Evolutionary conservation across 1,140 invertebrate species (phyloP).

Genomic region (Eubasilissa regina): DNA sequence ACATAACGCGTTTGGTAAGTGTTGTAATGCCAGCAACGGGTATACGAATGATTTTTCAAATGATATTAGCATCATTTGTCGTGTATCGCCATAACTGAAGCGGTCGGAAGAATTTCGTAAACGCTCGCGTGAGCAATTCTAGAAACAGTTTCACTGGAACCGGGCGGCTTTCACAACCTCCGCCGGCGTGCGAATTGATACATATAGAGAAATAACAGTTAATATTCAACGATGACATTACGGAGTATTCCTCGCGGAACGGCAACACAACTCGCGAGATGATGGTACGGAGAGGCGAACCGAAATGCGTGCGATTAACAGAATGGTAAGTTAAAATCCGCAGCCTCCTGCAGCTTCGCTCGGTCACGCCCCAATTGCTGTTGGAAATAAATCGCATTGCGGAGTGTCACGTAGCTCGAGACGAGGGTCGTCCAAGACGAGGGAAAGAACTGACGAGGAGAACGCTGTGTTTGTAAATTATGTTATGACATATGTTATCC

Average conservation of each 20-base stretch:
- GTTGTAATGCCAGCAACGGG: too few species aligned
- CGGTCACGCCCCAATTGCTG: neutral
- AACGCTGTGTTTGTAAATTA: too few species aligned
- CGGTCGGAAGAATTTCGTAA: slow-evolving; percentile 21
- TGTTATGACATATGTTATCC: too few species aligned
- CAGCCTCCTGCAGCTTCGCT: neutral
- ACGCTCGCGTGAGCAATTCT: slow-evolving; percentile 1
- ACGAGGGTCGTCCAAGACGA: too few species aligned
- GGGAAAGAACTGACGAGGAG: too few species aligned
- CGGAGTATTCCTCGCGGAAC: slow-evolving; percentile 10
- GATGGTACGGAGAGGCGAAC: too few species aligned
- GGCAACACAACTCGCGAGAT: neutral
- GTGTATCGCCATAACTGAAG: neutral
- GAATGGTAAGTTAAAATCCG: too few species aligned
- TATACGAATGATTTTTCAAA: neutral
- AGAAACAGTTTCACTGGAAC: slow-evolving; percentile 9
- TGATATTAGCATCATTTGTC: slow-evolving; percentile 12
- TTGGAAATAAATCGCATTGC: slow-evolving; percentile 11
- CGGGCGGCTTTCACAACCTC: slow-evolving; percentile 20
- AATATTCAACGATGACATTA: neutral
- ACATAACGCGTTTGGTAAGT: too few species aligned
- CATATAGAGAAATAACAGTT: neutral
- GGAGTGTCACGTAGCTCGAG: too few species aligned
- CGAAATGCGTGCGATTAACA: too few species aligned
- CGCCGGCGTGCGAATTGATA: neutral